Evolutionary conservation across 1,140 invertebrate species (phyloP).

Genomic region (Cherax quadricarinatus): DNA sequence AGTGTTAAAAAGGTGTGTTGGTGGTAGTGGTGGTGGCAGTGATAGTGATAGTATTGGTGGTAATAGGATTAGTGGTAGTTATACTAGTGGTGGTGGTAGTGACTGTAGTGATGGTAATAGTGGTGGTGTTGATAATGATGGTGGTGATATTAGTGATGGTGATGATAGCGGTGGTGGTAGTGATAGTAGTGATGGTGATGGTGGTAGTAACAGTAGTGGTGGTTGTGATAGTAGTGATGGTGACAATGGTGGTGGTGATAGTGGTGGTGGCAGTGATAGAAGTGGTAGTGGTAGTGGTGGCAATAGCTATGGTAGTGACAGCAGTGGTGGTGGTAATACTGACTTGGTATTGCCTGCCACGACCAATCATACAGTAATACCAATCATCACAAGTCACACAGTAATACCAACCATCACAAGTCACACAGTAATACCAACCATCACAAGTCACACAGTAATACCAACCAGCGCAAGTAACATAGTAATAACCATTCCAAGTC

Average conservation of each 20-base stretch:
- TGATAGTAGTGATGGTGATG: not conserved
- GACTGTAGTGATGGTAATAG: too few relatives aligned
- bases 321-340: conserved; percentile 9
- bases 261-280: not conserved
- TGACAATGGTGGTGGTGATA: not conserved
- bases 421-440: too few relatives aligned
- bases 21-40: not conserved
- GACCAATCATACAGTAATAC: too few relatives aligned
- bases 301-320: not conserved
- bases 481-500: too few relatives aligned
- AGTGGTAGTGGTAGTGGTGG: too few relatives aligned
- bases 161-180: not conserved
- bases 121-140: too few relatives aligned
- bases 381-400: too few relatives aligned
- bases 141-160: too few relatives aligned
- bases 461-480: too few relatives aligned
- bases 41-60: not conserved
- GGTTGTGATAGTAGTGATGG: not conserved
- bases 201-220: not conserved
- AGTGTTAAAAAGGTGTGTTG: not conserved
- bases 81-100: too few relatives aligned
- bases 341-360: not conserved
- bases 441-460: too few relatives aligned
- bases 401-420: too few relatives aligned
- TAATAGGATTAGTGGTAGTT: not conserved